Conservation (phyloP, 2,113 vertebrate species). For the Etheostoma spectabile region DNA sequence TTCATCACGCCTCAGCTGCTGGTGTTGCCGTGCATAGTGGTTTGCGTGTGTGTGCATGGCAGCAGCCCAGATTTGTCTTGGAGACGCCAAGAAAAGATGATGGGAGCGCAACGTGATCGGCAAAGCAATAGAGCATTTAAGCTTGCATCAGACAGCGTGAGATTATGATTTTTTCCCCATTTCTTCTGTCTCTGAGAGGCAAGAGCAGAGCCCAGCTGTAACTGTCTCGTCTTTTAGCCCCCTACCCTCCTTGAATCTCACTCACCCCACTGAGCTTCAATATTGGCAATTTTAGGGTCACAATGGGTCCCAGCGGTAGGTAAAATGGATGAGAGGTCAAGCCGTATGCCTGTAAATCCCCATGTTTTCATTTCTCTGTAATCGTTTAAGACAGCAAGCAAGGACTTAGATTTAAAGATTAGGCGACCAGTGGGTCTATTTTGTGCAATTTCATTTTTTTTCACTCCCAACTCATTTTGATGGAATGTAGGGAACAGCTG, state of each 20-base stretch:
- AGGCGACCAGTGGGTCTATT: conserved; percentile 49
- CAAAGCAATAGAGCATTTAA: conserved; percentile 88
- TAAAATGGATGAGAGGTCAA: conserved; percentile 78
- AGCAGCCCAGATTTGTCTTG: conserved; percentile 83
- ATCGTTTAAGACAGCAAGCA: conserved; percentile 77
- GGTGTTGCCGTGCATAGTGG: conserved; percentile 72
- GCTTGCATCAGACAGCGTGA: conserved; percentile 84
- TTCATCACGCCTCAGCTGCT: conserved; percentile 83
- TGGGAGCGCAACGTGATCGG: conserved; percentile 85
- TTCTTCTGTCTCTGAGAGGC: conserved; percentile 71
- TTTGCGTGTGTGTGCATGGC: conserved; percentile 75
- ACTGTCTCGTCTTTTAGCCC: conserved; percentile 63
- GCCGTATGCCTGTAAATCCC: conserved; percentile 74
- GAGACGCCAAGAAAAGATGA: conserved; percentile 84
- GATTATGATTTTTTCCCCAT: conserved; percentile 80
- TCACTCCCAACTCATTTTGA: conserved; percentile 42
- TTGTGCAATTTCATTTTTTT: conserved; percentile 51
- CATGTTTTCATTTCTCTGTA: conserved; percentile 72
- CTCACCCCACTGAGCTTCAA: conserved; percentile 76
- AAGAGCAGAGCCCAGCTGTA: conserved; percentile 69
- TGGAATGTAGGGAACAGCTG: conserved; percentile 37
- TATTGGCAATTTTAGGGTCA: conserved; percentile 82
- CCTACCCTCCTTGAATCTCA: conserved; percentile 41
- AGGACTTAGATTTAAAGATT: conserved; percentile 69
- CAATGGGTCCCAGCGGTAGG: conserved; percentile 73